Percentiles rank a stretch among this genome's conserved stretches.
phyloP scores from a whole-genome alignment of 2,797 vertebrate genomes.

The Rhinophrynus dorsalis region DNA sequence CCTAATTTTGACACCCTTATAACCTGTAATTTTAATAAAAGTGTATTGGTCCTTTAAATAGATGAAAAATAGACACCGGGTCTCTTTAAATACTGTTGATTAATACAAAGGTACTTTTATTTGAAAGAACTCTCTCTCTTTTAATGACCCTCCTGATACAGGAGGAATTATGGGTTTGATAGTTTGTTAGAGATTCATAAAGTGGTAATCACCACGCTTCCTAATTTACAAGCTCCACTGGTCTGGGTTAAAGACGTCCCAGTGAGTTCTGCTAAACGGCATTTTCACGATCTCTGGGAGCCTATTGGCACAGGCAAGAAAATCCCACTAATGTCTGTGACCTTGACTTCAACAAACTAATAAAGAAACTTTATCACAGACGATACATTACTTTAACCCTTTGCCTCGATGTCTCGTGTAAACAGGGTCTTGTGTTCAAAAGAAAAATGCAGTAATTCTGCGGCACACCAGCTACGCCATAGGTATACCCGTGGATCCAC shows the following conservation, averaged over 20 bases:
- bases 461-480: too few species aligned
- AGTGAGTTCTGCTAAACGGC: neutral
- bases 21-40: too few species aligned
- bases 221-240: neutral
- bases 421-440: too few species aligned
- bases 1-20: too few species aligned
- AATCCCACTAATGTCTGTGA: neutral
- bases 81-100: too few species aligned
- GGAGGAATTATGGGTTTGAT: neutral
- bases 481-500: too few species aligned
- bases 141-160: neutral
- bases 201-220: neutral
- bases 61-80: too few species aligned
- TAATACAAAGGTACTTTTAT: conserved; percentile 1
- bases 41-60: too few species aligned
- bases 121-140: neutral
- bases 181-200: neutral
- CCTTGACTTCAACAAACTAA: neutral
- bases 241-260: neutral
- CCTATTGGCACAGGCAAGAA: neutral
- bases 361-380: too few species aligned
- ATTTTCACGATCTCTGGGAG: neutral
- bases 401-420: too few species aligned
- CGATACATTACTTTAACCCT: too few species aligned
- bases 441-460: too few species aligned